Percentiles rank a stretch among this genome's conserved stretches.
phyloP scores from a whole-genome alignment of 2,888 invertebrate species.

The Campoplex nolae region DNA sequence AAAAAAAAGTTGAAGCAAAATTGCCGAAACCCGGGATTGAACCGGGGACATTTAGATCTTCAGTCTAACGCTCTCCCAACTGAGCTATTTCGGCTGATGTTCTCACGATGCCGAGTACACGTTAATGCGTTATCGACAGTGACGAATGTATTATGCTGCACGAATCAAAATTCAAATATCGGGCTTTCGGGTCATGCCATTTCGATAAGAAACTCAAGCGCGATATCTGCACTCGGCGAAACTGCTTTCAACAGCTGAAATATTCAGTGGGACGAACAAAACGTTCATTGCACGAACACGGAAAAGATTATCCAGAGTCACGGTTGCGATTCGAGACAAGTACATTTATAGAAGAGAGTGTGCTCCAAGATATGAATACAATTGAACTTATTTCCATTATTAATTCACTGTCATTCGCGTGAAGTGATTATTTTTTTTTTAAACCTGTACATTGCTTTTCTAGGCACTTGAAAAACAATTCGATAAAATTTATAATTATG shows the following conservation, averaged over 20 bases:
- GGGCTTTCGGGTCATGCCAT: not conserved
- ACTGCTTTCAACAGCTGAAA: not conserved
- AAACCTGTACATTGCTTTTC: not conserved
- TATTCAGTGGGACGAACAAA: not conserved
- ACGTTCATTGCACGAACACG: not conserved
- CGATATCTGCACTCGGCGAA: not conserved
- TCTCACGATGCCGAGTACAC: not conserved
- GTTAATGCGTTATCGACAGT: not conserved
- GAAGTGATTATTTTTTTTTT: too few species aligned
- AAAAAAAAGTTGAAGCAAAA: conserved; percentile 40
- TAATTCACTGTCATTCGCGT: not conserved
- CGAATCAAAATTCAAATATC: not conserved
- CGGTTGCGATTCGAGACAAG: too few species aligned
- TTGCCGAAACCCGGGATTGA: conserved; percentile 51
- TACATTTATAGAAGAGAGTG: too few species aligned
- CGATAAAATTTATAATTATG: too few species aligned
- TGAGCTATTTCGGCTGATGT: conserved; percentile 55
- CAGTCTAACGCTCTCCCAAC: conserved; percentile 55
- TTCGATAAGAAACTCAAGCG: not conserved
- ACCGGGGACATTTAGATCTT: conserved; percentile 37
- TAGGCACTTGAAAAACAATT: too few species aligned
- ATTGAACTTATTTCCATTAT: not conserved
- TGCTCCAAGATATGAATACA: too few species aligned
- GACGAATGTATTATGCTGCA: not conserved
- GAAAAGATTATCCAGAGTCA: not conserved